Evolutionary conservation across 2,113 vertebrate genomes (phyloP).

Genomic region (Istiophorus platypterus): DNA sequence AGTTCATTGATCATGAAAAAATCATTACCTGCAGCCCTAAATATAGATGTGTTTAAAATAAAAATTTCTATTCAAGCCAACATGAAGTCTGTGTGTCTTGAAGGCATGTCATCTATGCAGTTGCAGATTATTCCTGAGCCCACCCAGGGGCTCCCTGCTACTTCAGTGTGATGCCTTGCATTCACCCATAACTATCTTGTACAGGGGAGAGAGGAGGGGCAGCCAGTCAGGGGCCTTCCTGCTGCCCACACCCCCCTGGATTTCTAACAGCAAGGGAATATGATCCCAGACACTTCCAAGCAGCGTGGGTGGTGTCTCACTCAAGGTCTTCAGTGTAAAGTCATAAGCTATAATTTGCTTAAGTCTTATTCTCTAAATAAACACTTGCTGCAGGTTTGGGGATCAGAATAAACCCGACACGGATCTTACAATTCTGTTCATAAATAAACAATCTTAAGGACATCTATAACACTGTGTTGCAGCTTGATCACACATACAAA

Average conservation of each 20-base stretch:
- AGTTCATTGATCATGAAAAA: not conserved
- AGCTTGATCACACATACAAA: not conserved
- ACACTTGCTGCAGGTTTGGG: not conserved
- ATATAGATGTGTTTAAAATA: not conserved
- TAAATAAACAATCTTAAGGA: not conserved
- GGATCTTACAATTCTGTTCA: not conserved
- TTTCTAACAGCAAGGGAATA: constrained; percentile 53
- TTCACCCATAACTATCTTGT: constrained; percentile 8
- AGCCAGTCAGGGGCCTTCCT: constrained; percentile 55
- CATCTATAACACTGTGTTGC: not conserved
- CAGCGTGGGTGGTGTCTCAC: constrained; percentile 31
- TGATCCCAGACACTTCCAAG: constrained; percentile 39
- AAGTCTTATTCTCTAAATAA: constrained; percentile 15
- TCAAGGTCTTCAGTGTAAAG: constrained; percentile 26
- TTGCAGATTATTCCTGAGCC: constrained; percentile 8
- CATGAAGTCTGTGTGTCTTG: not conserved
- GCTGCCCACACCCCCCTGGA: constrained; percentile 41
- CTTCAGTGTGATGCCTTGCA: constrained; percentile 5
- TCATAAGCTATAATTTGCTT: constrained; percentile 24
- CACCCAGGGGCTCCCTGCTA: not conserved
- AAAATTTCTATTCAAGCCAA: not conserved
- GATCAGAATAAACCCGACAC: not conserved
- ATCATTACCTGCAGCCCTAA: not conserved
- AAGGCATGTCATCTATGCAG: constrained; percentile 19
- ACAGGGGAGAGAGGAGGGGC: not conserved